Conservation (phyloP, 2,113 vertebrate species). For the Syngnathus floridae region DNA sequence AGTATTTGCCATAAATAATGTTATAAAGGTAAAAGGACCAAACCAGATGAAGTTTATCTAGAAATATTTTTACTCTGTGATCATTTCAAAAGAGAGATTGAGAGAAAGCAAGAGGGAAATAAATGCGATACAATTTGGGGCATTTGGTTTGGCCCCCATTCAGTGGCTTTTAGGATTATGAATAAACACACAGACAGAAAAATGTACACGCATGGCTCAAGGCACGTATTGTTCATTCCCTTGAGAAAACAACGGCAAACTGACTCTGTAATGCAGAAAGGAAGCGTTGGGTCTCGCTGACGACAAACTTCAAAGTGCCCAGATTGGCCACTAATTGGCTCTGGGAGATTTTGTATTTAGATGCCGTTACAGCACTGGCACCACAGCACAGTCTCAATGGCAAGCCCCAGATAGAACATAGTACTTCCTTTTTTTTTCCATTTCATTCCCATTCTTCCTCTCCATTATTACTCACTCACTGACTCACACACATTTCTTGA, state of each 20-base stretch:
- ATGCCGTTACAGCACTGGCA: slow-evolving; percentile 58
- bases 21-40: too few relatives aligned
- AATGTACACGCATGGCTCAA: slow-evolving; percentile 35
- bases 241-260: slow-evolving; percentile 45
- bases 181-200: slow-evolving; percentile 9
- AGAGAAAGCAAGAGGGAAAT: neutral
- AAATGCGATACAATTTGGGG: slow-evolving; percentile 5
- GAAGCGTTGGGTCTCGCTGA: slow-evolving; percentile 53
- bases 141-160: slow-evolving; percentile 4
- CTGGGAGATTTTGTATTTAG: slow-evolving; percentile 60
- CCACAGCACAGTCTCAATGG: slow-evolving; percentile 40
- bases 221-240: slow-evolving; percentile 56
- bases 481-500: neutral
- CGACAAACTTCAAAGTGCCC: slow-evolving; percentile 59
- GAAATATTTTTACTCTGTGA: neutral
- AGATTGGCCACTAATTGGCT: slow-evolving; percentile 57
- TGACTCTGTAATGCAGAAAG: slow-evolving; percentile 59
- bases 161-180: slow-evolving; percentile 1
- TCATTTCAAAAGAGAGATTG: neutral
- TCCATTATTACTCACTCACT: neutral
- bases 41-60: neutral
- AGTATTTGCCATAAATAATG: neutral
- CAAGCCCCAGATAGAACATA: slow-evolving; percentile 24
- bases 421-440: neutral
- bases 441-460: slow-evolving; percentile 7